These are phyloP conservation scores for Pseudomugil tenellus DNA, from an alignment of 2,797 vertebrate species.

Conservation along the genomic window DNA sequence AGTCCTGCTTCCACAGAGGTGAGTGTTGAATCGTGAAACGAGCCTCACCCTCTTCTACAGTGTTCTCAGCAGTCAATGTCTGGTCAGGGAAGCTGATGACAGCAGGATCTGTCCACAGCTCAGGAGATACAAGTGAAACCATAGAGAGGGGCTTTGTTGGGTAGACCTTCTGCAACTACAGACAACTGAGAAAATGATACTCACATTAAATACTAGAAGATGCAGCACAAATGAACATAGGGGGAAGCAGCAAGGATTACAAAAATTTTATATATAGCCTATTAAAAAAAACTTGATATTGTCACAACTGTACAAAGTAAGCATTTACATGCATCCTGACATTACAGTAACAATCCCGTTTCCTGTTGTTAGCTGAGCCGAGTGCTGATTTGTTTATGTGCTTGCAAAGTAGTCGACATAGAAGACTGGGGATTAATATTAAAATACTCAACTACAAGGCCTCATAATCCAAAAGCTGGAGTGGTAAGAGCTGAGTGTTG, in stretches of 20 bases:
- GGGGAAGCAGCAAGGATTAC: too few relatives aligned
- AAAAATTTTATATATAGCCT: too few relatives aligned
- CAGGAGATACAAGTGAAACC: neutral
- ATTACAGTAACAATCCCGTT: neutral
- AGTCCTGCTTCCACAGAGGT: constrained; percentile 52
- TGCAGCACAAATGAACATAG: neutral
- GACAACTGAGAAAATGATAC: neutral
- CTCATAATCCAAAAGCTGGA: constrained; percentile 1
- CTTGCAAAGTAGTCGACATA: neutral
- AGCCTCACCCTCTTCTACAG: constrained; percentile 13
- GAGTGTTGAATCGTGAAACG: constrained; percentile 37
- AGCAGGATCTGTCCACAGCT: neutral
- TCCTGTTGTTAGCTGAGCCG: neutral
- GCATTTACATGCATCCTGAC: neutral
- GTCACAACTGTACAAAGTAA: too few relatives aligned
- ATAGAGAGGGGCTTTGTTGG: neutral
- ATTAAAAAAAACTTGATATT: too few relatives aligned
- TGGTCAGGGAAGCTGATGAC: neutral
- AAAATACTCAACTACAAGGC: neutral
- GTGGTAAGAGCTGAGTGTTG: neutral
- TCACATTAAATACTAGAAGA: neutral
- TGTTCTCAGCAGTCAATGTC: neutral
- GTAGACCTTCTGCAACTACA: neutral
- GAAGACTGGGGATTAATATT: neutral
- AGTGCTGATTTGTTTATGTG: neutral